These are phyloP conservation scores for Hyles vespertilio DNA, from an alignment of 1,140 invertebrate species.

Conservation along the genomic window DNA sequence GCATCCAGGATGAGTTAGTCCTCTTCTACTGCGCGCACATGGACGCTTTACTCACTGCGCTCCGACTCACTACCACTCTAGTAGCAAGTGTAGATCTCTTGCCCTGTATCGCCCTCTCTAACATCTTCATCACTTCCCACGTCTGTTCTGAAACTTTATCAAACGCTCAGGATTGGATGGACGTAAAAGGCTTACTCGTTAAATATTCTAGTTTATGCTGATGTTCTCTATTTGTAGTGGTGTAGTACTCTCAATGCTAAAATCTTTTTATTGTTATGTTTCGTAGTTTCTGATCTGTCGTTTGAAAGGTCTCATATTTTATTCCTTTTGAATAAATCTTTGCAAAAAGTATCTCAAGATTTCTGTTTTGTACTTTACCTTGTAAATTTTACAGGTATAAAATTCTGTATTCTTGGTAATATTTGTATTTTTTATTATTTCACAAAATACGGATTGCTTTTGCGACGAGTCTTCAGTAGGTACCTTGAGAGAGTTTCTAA, in stretches of 20 bases:
- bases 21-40: conserved; percentile 59
- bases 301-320: conserved; percentile 16
- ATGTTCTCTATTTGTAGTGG: not conserved
- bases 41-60: conserved; percentile 46
- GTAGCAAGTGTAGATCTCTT: conserved; percentile 9
- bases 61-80: conserved; percentile 27
- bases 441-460: conserved; percentile 11
- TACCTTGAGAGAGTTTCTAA: conserved; percentile 8
- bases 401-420: conserved; percentile 11
- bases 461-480: too few species aligned
- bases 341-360: conserved; percentile 4
- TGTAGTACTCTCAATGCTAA: conserved; percentile 1
- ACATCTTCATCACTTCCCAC: not conserved
- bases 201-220: too few species aligned
- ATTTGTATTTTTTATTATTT: conserved; percentile 12
- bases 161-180: not conserved
- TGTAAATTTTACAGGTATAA: conserved; percentile 6
- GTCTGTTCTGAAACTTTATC: not conserved
- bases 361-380: conserved; percentile 9
- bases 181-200: not conserved
- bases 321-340: conserved; percentile 12
- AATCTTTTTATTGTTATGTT: conserved; percentile 2
- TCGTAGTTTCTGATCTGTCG: conserved; percentile 4
- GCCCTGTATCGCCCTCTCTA: conserved; percentile 15
- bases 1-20: conserved; percentile 73